Evolutionary conservation across 1,140 invertebrate species (phyloP).

Genomic region (Acyrthosiphon pisum): DNA sequence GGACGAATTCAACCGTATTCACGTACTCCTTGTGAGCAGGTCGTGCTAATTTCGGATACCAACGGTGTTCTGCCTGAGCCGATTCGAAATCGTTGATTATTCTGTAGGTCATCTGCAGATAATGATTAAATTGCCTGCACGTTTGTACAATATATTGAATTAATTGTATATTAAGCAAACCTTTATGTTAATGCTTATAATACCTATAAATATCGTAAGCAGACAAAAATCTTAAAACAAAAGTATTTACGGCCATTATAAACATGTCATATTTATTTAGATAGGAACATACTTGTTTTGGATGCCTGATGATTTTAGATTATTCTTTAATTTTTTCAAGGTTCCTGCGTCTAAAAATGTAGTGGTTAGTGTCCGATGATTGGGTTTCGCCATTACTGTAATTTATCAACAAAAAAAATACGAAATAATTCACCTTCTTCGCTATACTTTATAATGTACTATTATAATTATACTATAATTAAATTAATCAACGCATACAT

Average conservation of each 20-base stretch:
- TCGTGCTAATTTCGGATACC: background rate
- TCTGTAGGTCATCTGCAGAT: background rate
- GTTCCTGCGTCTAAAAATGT: background rate
- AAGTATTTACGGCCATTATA: background rate
- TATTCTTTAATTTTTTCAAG: constrained; percentile 3
- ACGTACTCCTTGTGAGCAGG: background rate
- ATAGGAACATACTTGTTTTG: background rate
- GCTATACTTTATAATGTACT: background rate
- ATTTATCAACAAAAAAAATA: background rate
- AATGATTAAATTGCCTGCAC: background rate
- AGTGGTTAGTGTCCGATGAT: background rate
- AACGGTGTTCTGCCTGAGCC: background rate
- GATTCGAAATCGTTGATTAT: background rate
- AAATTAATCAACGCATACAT: background rate
- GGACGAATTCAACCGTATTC: background rate
- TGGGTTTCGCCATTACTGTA: background rate
- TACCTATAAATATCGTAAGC: too few species aligned
- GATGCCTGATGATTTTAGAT: background rate
- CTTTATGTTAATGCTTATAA: too few species aligned
- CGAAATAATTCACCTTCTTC: background rate
- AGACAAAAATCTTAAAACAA: background rate
- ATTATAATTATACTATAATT: background rate
- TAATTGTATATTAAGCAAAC: background rate
- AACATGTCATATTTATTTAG: background rate
- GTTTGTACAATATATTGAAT: background rate